Evolutionary conservation across 2,888 invertebrate species (phyloP).

Genomic region (Drosophila koepferae): DNA sequence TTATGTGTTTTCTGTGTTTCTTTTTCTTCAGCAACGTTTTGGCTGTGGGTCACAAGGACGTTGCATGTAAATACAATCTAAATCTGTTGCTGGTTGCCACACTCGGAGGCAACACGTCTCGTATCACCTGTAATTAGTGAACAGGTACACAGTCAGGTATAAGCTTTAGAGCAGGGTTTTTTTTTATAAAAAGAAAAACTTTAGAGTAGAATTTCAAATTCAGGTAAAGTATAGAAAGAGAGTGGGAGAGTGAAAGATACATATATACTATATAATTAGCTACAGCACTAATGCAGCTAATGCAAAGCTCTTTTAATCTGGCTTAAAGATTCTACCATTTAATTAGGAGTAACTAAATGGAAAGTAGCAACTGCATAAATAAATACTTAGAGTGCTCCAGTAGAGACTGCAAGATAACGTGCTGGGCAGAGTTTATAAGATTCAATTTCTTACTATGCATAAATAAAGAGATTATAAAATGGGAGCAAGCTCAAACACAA

Average conservation of each 20-base stretch:
- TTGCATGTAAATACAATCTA: slow-evolving; percentile 61
- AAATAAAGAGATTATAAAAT: neutral
- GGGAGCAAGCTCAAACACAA: neutral
- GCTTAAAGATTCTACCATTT: neutral
- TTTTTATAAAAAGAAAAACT: neutral
- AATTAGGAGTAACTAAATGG: neutral
- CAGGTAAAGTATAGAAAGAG: neutral
- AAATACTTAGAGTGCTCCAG: neutral
- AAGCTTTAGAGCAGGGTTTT: neutral
- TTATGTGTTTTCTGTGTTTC: neutral
- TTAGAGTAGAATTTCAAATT: neutral
- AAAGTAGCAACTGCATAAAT: neutral
- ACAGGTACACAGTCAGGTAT: slow-evolving; percentile 38
- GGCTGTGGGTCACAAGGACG: slow-evolving; percentile 70
- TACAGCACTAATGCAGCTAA: slow-evolving; percentile 1
- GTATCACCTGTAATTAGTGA: slow-evolving; percentile 62
- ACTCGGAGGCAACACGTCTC: slow-evolving; percentile 41
- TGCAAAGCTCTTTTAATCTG: neutral
- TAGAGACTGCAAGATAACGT: neutral
- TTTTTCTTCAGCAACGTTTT: slow-evolving; percentile 40
- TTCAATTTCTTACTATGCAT: no score
- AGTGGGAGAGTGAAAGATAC: neutral
- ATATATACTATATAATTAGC: neutral
- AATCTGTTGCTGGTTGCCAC: slow-evolving; percentile 33
- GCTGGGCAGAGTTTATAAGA: no score